phyloP scores from a whole-genome alignment of 2,888 invertebrate genomes.

The Graphium colonna region DNA sequence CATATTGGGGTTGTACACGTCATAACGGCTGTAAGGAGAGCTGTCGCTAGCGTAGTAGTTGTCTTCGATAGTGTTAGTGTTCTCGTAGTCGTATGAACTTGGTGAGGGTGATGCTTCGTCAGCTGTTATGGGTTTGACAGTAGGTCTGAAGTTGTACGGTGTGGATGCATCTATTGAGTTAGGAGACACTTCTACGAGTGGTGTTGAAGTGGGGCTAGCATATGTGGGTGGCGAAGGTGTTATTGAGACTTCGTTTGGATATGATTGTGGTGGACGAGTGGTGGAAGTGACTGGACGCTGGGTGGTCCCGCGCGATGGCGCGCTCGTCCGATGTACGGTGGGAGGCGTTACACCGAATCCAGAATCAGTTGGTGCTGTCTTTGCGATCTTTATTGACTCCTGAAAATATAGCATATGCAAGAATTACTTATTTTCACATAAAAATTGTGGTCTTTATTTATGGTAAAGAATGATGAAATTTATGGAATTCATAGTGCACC shows the following conservation, averaged over 20 bases:
- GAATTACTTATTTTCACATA: background rate
- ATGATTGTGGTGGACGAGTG: conserved; percentile 43
- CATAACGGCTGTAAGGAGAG: conserved; percentile 50
- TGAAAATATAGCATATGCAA: conserved; percentile 44
- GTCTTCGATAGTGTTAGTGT: conserved; percentile 64
- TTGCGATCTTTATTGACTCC: conserved; percentile 86
- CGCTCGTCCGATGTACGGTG: conserved; percentile 49
- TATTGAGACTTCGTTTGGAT: conserved; percentile 52
- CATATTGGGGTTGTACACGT: conserved; percentile 67
- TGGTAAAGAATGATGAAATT: too few species aligned
- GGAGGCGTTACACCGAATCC: conserved; percentile 82
- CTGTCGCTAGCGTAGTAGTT: conserved; percentile 58
- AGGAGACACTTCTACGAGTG: conserved; percentile 66
- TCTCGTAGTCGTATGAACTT: conserved; percentile 63
- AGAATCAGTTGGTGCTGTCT: conserved; percentile 84
- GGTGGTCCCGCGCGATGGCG: conserved; percentile 53
- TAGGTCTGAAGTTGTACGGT: conserved; percentile 62
- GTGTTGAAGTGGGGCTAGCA: conserved; percentile 53
- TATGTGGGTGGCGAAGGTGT: conserved; percentile 53
- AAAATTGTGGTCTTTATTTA: background rate
- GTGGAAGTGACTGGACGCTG: conserved; percentile 42
- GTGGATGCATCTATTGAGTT: conserved; percentile 69
- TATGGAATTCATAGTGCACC: too few species aligned
- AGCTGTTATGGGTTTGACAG: conserved; percentile 63
- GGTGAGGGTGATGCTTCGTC: conserved; percentile 58